Evolutionary conservation across 2,797 vertebrate species (phyloP).

Genomic region (Hybognathus amarus): DNA sequence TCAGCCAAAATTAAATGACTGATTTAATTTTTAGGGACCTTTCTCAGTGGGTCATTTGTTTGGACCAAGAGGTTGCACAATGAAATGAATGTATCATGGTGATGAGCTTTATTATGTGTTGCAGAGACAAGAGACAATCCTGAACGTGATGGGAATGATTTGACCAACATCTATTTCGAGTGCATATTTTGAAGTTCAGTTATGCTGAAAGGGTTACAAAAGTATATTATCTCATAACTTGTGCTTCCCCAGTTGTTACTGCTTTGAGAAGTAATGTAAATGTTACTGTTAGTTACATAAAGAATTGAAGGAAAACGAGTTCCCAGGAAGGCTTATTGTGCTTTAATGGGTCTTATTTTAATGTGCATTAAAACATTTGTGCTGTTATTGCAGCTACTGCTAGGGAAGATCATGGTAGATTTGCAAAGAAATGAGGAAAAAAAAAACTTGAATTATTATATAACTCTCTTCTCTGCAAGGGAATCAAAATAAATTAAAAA

Average conservation of each 20-base stretch:
- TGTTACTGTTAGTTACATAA: not conserved
- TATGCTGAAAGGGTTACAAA: not conserved
- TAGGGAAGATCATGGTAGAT: not conserved
- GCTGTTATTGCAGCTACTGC: constrained; percentile 9
- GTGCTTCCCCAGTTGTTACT: not conserved
- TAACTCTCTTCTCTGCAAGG: constrained; percentile 7
- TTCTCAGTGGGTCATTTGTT: not conserved
- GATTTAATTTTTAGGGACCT: constrained; percentile 4
- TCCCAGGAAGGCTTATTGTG: not conserved
- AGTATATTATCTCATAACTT: not conserved
- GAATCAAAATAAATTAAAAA: not conserved
- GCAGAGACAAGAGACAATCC: not conserved
- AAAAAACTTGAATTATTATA: constrained; percentile 12
- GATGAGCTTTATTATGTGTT: constrained; percentile 38
- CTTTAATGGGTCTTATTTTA: not conserved
- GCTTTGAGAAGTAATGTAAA: constrained; percentile 1
- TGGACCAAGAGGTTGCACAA: constrained; percentile 40
- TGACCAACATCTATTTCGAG: not conserved
- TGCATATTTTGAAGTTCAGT: not conserved
- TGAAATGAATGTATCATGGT: constrained; percentile 45
- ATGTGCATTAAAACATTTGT: not conserved
- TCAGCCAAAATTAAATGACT: not conserved
- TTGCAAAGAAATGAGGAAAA: not conserved
- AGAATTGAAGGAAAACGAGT: not conserved
- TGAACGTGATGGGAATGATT: not conserved